Evolutionary conservation across 2,888 invertebrate species (phyloP).

Genomic region (Diarsia mendica): DNA sequence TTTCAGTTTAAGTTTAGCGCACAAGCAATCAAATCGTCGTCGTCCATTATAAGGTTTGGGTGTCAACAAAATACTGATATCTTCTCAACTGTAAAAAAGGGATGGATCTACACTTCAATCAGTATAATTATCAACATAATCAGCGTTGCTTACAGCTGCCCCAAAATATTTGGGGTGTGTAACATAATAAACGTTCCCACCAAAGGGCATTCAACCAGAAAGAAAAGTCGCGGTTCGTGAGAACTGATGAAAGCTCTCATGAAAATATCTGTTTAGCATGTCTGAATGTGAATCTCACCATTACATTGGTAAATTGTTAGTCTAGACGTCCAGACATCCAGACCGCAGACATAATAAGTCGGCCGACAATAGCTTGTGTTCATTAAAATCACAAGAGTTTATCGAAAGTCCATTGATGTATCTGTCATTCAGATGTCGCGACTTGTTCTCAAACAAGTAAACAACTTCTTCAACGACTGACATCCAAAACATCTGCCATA

Average conservation of each 20-base stretch:
- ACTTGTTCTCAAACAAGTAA: slow-evolving; percentile 11
- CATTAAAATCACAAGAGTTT: slow-evolving; percentile 52
- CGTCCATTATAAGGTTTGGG: background rate
- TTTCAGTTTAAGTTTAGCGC: background rate
- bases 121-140: background rate
- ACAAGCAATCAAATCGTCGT: background rate
- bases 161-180: slow-evolving; percentile 11
- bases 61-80: background rate
- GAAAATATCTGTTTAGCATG: slow-evolving; percentile 40
- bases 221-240: slow-evolving; percentile 16
- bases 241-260: slow-evolving; percentile 36
- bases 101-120: background rate
- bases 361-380: slow-evolving; percentile 44
- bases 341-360: slow-evolving; percentile 47
- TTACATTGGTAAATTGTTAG: slow-evolving; percentile 56
- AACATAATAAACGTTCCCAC: slow-evolving; percentile 28
- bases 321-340: slow-evolving; percentile 60
- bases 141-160: slow-evolving; percentile 20
- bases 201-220: slow-evolving; percentile 7
- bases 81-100: background rate
- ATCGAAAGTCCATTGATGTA: slow-evolving; percentile 43
- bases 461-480: slow-evolving; percentile 30
- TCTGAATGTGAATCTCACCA: slow-evolving; percentile 15
- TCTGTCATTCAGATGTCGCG: slow-evolving; percentile 29
- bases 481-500: slow-evolving; percentile 29